Evolutionary conservation across 1,140 invertebrate species (phyloP).

Genomic region (Anastrepha obliqua): DNA sequence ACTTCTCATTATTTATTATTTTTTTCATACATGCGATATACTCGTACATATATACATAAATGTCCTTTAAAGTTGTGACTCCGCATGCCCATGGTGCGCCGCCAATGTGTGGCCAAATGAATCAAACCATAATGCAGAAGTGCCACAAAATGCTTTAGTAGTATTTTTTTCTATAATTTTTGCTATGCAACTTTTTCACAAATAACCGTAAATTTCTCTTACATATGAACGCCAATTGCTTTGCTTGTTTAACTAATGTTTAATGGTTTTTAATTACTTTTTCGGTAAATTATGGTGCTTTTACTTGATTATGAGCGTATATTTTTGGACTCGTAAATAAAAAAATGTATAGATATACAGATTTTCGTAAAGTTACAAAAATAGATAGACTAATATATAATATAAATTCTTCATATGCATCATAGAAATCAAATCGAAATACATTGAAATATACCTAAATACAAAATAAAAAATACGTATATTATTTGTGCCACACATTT

Average conservation of each 20-base stretch:
- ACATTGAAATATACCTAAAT: too few relatives aligned
- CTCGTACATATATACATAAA: constrained; percentile 1
- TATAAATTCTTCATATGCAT: too few relatives aligned
- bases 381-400: too few relatives aligned
- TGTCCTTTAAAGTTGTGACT: constrained; percentile 8
- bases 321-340: not conserved
- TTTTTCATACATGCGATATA: too few relatives aligned
- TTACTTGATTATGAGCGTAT: not conserved
- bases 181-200: not conserved
- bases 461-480: too few relatives aligned
- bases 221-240: not conserved
- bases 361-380: too few relatives aligned
- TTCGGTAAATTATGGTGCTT: constrained; percentile 32
- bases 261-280: constrained; percentile 5
- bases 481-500: too few relatives aligned
- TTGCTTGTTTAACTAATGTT: constrained; percentile 36
- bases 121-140: not conserved
- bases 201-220: not conserved
- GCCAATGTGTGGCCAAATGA: constrained; percentile 38
- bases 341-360: not conserved
- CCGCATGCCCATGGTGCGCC: not conserved
- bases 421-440: too few relatives aligned
- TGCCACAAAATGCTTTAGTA: not conserved
- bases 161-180: not conserved
- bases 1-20: constrained; percentile 2